Base-by-base conservation (phyloP, 2,797 vertebrate species). In the Mormyrus hasselquistii region DNA sequence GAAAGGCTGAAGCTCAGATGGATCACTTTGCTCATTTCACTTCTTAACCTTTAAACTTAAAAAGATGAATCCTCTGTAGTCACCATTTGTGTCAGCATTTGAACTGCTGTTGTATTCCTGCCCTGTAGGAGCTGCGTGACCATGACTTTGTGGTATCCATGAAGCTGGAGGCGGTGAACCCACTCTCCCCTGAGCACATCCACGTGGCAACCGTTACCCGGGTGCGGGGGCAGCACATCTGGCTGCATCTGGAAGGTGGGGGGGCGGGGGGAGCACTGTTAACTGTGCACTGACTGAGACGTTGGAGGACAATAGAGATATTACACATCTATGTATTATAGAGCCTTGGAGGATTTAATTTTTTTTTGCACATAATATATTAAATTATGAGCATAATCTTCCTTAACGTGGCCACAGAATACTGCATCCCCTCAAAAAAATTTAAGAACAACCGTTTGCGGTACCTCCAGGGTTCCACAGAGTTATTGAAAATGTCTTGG, bases 81-180 rank as follows among this genome's bases (percentile, higher is more conserved):
- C 19, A 22, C 19, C 76, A 9, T 82, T 7, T 2, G 2, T n/a
- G 19, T n/a, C 16, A 8, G 38, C 4, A 0, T 47, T 47, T 82
- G 34, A 73, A 14, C 69, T 73, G 69, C 69, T 73, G 69, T 6
- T 19, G 16, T n/a, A 82, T 44, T 47, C 47, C n/a, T 14, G 65
- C 34, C 14, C 91, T 38, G 65, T 90, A 96, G 96, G 96, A 96
- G 53, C 94, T 92, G 41, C 87, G 93, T 91, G 98, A 99, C 86
- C 97, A 98, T 93, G 96, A 96, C 91, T 98, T 98, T 93, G 98
- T 98, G 94, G 97, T 97, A 93, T 96, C 96, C 90, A 99, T 98
- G 98, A 99, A 98, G 95, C 97, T 99, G 19, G 98, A 99, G 93
- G 98, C 98, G 4, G 97, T 98, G 93, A 98, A 99, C 94, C 97